Evolutionary conservation across 2,888 invertebrate species (phyloP).

Genomic region (Eurytoma adleriae): DNA sequence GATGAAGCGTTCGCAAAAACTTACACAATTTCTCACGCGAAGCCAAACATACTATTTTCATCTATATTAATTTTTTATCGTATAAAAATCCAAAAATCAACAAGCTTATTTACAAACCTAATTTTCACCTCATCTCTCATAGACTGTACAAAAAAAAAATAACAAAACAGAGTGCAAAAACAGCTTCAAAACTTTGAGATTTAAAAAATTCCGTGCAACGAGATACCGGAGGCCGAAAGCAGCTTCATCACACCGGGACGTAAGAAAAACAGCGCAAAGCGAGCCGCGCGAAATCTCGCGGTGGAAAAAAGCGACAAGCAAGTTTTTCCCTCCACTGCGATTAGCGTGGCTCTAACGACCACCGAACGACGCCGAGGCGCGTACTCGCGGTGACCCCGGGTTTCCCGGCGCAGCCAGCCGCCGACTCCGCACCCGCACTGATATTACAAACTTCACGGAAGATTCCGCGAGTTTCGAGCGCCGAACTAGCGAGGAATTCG

Average conservation of each 20-base stretch:
- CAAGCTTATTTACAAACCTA: not conserved
- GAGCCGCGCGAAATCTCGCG: constrained; percentile 10
- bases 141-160: not conserved
- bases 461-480: constrained; percentile 18
- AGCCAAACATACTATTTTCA: too few relatives aligned
- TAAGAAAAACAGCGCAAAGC: constrained; percentile 16
- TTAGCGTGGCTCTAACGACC: constrained; percentile 45
- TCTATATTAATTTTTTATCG: too few relatives aligned
- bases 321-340: constrained; percentile 17
- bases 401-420: constrained; percentile 44
- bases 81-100: too few relatives aligned
- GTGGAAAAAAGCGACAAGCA: not conserved
- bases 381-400: not conserved
- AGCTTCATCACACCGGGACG: not conserved
- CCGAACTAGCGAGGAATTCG: not conserved
- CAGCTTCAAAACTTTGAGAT: too few relatives aligned
- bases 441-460: constrained; percentile 57
- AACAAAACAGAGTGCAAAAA: not conserved
- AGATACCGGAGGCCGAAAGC: not conserved
- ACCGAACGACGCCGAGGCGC: constrained; percentile 33
- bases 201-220: not conserved
- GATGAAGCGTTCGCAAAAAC: too few relatives aligned
- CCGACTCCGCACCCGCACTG: constrained; percentile 49
- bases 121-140: not conserved
- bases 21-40: too few relatives aligned